Conservation (phyloP, 1,140 invertebrate genomes). For the Bombus pyrosoma region DNA sequence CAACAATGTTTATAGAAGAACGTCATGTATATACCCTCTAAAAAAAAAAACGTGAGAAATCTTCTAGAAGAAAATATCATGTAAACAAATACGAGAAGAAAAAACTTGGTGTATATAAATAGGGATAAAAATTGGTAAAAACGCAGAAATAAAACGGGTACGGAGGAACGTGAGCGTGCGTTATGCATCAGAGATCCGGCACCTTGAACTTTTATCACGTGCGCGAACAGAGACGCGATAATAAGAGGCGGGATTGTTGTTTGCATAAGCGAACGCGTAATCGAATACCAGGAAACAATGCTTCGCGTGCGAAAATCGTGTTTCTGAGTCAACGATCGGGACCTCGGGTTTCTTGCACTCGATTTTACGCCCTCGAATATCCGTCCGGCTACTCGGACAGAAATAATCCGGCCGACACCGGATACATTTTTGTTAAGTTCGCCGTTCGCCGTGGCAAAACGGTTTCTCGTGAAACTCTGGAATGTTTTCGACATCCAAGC, state of each 20-base stretch:
- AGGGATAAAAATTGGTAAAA: not conserved
- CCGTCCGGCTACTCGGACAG: slow-evolving; percentile 8
- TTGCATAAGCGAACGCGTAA: slow-evolving; percentile 58
- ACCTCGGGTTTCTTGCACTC: slow-evolving; percentile 42
- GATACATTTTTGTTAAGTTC: slow-evolving; percentile 29
- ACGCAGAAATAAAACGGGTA: not conserved
- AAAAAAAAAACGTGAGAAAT: not conserved
- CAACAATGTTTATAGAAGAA: too few species aligned
- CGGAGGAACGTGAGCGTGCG: not conserved
- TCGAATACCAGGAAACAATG: slow-evolving; percentile 54
- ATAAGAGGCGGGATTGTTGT: slow-evolving; percentile 48
- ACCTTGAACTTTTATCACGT: slow-evolving; percentile 61
- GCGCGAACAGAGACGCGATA: slow-evolving; percentile 46
- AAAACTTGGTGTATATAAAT: too few species aligned
- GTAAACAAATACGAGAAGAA: not conserved
- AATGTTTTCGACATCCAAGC: not conserved
- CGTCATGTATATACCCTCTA: too few species aligned
- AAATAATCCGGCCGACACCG: slow-evolving; percentile 35
- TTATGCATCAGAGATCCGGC: slow-evolving; percentile 17
- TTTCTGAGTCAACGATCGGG: slow-evolving; percentile 49
- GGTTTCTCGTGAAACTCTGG: not conserved
- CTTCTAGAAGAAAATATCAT: not conserved
- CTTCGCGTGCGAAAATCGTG: slow-evolving; percentile 44
- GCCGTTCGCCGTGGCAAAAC: not conserved
- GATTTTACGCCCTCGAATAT: slow-evolving; percentile 23